A percentile compares a stretch with the other conserved stretches of the same genome.
Conservation (phyloP, 2,797 vertebrate genomes). For the Silurus lanzhouensis region DNA sequence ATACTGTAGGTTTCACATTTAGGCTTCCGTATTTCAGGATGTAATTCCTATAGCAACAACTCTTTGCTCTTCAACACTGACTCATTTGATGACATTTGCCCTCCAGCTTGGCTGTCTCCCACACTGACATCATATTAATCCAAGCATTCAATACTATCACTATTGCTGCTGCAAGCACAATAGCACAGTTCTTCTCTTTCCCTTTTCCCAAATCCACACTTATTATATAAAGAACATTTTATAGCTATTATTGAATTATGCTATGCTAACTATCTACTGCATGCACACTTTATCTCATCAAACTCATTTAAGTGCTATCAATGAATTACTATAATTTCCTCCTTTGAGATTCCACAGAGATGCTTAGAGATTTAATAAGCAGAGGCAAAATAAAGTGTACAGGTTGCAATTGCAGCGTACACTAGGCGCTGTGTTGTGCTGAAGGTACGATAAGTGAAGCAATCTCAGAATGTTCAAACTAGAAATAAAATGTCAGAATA, state of each 20-base stretch:
- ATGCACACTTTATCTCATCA: not conserved
- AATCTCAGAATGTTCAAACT: not conserved
- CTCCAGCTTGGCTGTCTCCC: constrained; percentile 10
- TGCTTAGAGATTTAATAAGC: not conserved
- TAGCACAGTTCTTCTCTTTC: not conserved
- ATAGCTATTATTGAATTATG: too few species aligned
- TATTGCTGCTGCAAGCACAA: not conserved
- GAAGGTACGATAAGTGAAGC: not conserved
- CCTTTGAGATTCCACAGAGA: not conserved
- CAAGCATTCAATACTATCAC: not conserved
- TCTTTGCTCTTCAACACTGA: not conserved
- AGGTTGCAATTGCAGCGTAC: not conserved
- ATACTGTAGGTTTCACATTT: not conserved
- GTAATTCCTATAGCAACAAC: not conserved
- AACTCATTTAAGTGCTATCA: not conserved
- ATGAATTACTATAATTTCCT: not conserved
- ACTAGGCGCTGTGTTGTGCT: not conserved
- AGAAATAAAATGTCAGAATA: constrained; percentile 12
- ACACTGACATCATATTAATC: not conserved
- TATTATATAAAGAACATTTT: not conserved
- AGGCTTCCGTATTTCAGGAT: not conserved
- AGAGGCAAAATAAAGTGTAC: not conserved
- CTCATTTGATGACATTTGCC: not conserved
- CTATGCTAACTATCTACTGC: too few species aligned
- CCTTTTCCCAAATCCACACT: not conserved